These are phyloP conservation scores for Pterobdella sp. DNA, from an alignment of 2,888 invertebrate genomes.

Conservation along the genomic window DNA sequence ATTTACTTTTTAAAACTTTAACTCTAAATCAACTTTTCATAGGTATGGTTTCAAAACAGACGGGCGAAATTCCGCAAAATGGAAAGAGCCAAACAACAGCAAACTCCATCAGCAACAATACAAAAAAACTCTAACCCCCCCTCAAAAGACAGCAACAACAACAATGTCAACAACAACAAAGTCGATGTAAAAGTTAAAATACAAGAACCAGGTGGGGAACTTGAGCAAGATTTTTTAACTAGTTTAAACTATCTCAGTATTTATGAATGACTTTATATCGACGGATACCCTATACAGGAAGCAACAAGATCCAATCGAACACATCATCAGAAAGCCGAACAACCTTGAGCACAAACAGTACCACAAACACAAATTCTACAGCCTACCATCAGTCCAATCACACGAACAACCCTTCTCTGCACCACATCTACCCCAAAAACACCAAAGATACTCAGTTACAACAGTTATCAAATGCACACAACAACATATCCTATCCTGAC, in stretches of 20 bases:
- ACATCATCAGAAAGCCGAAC: not conserved
- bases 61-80: constrained; percentile 51
- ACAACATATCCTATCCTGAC: not conserved
- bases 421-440: not conserved
- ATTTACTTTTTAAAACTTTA: not conserved
- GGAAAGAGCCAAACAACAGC: constrained; percentile 50
- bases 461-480: not conserved
- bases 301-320: not conserved
- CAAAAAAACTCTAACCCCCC: not conserved
- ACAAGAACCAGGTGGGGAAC: not conserved
- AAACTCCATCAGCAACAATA: constrained; percentile 28
- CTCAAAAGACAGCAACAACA: not conserved
- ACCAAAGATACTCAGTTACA: not conserved
- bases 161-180: constrained; percentile 12
- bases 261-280: too few relatives aligned
- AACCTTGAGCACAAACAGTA: not conserved
- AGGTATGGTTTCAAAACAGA: constrained; percentile 53
- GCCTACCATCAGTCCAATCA: not conserved
- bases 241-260: too few relatives aligned
- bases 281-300: too few relatives aligned
- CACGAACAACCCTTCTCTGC: not conserved
- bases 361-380: not conserved
- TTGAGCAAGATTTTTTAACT: too few relatives aligned
- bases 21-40: not conserved
- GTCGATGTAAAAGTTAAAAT: not conserved